Base-by-base conservation (phyloP, 30 jellyfish, hydroid and myxozoan species). In the Phacellophora camtschatica region DNA sequence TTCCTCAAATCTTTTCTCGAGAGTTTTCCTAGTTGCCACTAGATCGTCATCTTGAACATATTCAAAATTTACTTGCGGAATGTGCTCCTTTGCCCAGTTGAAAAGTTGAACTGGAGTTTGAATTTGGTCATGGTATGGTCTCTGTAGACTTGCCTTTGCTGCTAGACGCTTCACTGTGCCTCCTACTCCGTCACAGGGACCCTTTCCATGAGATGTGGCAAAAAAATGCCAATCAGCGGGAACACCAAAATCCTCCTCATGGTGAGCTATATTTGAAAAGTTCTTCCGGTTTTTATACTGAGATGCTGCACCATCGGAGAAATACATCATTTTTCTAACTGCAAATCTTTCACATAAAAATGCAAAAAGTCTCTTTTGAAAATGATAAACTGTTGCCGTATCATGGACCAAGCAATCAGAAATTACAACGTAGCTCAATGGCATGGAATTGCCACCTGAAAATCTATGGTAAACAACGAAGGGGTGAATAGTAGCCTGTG, bases 91-190 rank as follows among this genome's bases (percentile, higher is more conserved):
- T 35, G 81, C 80, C 45, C 81, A 77, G 23, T 42, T 25, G 34
- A 43, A 75, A 24, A 77, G 70, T 58, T 77, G 82, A 19, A 25
- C 22, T 19, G 90, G 66, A 27, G 83, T 77, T 18, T 54, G 77
- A 49, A 74, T 54, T 35, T 74, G 88, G 32, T 58, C 54, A 28
- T 22, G 41, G 35, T 32, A 20, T 39, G 88, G 76, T 34, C 77
- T 30, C 48, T 77, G 90, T 9, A 76, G 82, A 69, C 89, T 55
- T 35, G 84, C 90, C 25, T 83, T 29, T 42, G 73, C 90, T 33
- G 82, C 84, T 22, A 77, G 70, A 27, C 82, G 82, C 70, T 58
- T 59, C 16, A 59, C 59, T 25, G 73, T 43, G 20, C 71, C 90
- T 41, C 72, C 83, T 16, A 62, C 82, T 19, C 83, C 71, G 25